Conservation (phyloP, 2,797 vertebrate species). For the Lacerta viridis region DNA sequence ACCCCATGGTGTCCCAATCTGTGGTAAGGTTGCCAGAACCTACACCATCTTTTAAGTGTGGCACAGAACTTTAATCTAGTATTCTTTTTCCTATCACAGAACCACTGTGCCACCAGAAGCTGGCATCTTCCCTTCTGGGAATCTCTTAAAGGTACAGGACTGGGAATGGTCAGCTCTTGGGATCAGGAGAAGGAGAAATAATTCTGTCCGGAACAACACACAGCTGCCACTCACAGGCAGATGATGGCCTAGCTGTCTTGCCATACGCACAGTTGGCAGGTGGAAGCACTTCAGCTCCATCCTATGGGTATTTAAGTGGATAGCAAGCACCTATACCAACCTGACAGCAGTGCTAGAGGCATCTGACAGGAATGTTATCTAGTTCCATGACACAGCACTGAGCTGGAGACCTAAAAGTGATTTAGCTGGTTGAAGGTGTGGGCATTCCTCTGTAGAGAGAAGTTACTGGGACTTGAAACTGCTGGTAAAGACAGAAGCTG, state of each 20-base stretch:
- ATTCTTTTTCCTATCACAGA: background rate
- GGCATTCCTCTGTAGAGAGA: background rate
- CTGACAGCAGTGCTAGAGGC: background rate
- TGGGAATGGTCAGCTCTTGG: background rate
- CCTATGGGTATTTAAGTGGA: too few species aligned
- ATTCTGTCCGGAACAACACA: background rate
- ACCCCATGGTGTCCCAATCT: background rate
- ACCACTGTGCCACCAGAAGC: background rate
- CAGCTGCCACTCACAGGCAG: background rate
- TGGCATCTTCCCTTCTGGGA: background rate
- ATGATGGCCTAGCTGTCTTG: background rate
- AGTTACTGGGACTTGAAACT: background rate
- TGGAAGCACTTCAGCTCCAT: background rate
- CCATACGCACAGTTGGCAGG: background rate
- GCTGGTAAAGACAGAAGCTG: background rate
- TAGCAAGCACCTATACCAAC: background rate
- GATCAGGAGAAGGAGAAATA: background rate
- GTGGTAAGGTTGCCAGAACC: background rate
- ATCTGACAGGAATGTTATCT: background rate
- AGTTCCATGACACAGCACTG: background rate
- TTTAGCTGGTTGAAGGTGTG: background rate
- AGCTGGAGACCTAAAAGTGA: background rate
- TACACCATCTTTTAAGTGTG: too few species aligned
- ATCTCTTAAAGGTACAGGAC: background rate
- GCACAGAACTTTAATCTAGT: background rate